Conservation (phyloP, 2,113 vertebrate species). For the Pterophyllum scalare region DNA sequence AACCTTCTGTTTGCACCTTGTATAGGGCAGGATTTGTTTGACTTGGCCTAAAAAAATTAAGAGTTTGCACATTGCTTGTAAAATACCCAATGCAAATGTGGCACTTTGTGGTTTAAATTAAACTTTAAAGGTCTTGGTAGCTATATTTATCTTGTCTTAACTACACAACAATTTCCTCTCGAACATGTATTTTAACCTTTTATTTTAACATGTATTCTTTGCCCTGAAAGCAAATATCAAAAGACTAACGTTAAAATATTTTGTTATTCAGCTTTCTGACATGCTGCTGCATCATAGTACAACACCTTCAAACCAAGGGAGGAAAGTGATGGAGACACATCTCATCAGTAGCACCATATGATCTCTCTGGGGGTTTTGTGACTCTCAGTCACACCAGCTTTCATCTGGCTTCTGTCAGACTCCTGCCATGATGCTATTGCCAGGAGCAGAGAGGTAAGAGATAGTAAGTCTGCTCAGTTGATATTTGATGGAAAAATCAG, state of each 20-base stretch:
- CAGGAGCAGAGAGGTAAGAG: slow-evolving; percentile 7
- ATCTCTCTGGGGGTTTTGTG: slow-evolving; percentile 23
- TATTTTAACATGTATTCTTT: neutral
- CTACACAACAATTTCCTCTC: neutral
- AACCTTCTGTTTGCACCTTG: neutral
- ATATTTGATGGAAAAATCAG: neutral
- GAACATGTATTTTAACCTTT: neutral
- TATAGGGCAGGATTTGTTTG: neutral
- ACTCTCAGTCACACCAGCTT: slow-evolving; percentile 28
- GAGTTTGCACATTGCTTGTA: too few relatives aligned
- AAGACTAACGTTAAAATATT: neutral
- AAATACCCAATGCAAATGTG: too few relatives aligned
- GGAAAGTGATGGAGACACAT: slow-evolving; percentile 23
- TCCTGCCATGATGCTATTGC: slow-evolving; percentile 41
- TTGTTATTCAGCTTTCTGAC: slow-evolving; percentile 4
- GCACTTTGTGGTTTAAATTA: neutral
- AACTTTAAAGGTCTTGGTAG: neutral
- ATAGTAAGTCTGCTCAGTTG: slow-evolving; percentile 2
- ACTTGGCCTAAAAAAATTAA: neutral
- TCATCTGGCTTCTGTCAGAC: slow-evolving; percentile 53
- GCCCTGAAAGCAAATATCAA: neutral
- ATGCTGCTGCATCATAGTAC: slow-evolving; percentile 12
- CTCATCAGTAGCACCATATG: slow-evolving; percentile 38
- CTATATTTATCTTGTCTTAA: neutral
- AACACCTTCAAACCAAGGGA: slow-evolving; percentile 3